These are phyloP conservation scores for Parauchenoglanis ngamensis DNA, from an alignment of 2,797 vertebrate genomes.

Conservation along the genomic window DNA sequence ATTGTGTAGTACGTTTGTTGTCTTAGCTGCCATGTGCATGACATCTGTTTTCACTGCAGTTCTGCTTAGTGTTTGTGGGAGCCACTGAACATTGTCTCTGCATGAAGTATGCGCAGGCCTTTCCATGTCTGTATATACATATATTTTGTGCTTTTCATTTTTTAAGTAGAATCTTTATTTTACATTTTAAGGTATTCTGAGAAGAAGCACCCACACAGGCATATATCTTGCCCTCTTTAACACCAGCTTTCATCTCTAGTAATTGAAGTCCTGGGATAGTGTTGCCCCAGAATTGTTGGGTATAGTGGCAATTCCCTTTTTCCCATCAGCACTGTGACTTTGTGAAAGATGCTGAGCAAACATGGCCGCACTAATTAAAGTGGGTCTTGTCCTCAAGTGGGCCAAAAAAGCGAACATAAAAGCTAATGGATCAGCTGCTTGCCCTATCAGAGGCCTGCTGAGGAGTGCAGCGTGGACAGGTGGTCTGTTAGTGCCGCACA, in stretches of 20 bases:
- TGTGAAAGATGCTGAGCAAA: constrained; percentile 62
- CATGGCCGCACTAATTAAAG: constrained; percentile 60
- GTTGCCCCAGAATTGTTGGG: constrained; percentile 20
- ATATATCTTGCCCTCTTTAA: not conserved
- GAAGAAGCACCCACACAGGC: not conserved
- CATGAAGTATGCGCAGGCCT: not conserved
- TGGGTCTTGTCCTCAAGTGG: constrained; percentile 47
- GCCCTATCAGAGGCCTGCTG: constrained; percentile 43
- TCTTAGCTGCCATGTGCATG: not conserved
- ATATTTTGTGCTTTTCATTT: not conserved
- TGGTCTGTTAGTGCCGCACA: constrained; percentile 44
- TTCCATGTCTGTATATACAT: not conserved
- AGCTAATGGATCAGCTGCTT: constrained; percentile 60
- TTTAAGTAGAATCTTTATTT: not conserved
- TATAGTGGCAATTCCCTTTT: constrained; percentile 37
- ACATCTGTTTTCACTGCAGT: not conserved
- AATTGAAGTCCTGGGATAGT: constrained; percentile 20
- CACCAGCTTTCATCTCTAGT: constrained; percentile 3
- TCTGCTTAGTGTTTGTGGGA: not conserved
- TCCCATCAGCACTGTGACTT: constrained; percentile 47
- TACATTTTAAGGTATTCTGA: not conserved
- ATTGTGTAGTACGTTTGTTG: not conserved
- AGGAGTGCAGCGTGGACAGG: constrained; percentile 44
- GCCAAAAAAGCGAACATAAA: constrained; percentile 50
- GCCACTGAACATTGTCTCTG: not conserved